These are phyloP conservation scores for Anthoptus insignis DNA, from an alignment of 2,888 invertebrate species.

Conservation along the genomic window DNA sequence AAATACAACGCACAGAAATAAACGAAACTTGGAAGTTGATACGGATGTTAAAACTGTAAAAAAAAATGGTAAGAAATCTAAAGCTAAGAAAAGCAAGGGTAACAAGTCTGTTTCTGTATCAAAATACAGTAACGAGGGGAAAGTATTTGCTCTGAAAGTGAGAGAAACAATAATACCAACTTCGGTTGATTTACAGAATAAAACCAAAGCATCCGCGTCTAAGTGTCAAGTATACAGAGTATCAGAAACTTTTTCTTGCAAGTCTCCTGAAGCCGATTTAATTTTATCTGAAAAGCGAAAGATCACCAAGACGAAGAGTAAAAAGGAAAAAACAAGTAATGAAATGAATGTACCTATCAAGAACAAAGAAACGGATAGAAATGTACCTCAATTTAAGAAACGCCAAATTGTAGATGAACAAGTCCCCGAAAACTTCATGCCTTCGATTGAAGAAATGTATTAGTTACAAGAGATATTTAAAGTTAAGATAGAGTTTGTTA, in stretches of 20 bases:
- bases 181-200: slow-evolving; percentile 43
- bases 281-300: slow-evolving; percentile 59
- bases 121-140: slow-evolving; percentile 64
- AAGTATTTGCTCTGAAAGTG: slow-evolving; percentile 68
- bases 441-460: slow-evolving; percentile 67
- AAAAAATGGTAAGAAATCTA: slow-evolving; percentile 47
- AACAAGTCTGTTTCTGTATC: slow-evolving; percentile 62
- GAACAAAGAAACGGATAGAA: slow-evolving; percentile 42
- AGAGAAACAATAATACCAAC: slow-evolving; percentile 57
- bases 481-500: not conserved
- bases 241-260: slow-evolving; percentile 64
- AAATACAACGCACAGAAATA: slow-evolving; percentile 50
- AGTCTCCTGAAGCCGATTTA: slow-evolving; percentile 59
- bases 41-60: slow-evolving; percentile 36
- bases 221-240: slow-evolving; percentile 68
- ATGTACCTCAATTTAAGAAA: slow-evolving; percentile 57
- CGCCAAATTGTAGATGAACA: slow-evolving; percentile 61
- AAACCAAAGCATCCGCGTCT: slow-evolving; percentile 42
- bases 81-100: slow-evolving; percentile 56
- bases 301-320: slow-evolving; percentile 57
- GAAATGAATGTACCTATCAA: slow-evolving; percentile 42
- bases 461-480: slow-evolving; percentile 20
- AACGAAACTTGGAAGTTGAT: slow-evolving; percentile 49
- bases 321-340: slow-evolving; percentile 54
- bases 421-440: slow-evolving; percentile 65